phyloP scores from a whole-genome alignment of 2,888 invertebrate species.

The Neoascia interrupta region DNA sequence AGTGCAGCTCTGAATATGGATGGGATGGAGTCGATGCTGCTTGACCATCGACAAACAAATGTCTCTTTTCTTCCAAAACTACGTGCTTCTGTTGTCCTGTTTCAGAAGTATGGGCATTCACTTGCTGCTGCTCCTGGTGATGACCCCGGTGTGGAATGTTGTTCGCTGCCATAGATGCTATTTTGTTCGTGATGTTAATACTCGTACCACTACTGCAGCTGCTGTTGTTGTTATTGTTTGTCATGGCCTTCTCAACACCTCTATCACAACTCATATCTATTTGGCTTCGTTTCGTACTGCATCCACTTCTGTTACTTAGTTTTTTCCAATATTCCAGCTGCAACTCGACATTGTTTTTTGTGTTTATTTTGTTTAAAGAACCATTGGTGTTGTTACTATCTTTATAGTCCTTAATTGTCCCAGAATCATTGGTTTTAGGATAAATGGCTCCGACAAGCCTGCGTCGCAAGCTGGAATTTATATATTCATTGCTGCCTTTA shows the following conservation, averaged over 20 bases:
- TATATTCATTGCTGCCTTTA: slow-evolving; percentile 60
- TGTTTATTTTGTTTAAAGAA: slow-evolving; percentile 40
- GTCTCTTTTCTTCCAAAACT: slow-evolving; percentile 55
- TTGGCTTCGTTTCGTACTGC: slow-evolving; percentile 27
- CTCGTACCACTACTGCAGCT: slow-evolving; percentile 53
- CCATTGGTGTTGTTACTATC: slow-evolving; percentile 58
- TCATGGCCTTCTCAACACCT: slow-evolving; percentile 44
- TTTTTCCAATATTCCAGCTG: slow-evolving; percentile 71
- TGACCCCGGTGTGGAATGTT: slow-evolving; percentile 42
- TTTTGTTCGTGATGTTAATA: slow-evolving; percentile 62
- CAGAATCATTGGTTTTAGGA: slow-evolving; percentile 41
- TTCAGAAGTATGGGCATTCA: slow-evolving; percentile 29
- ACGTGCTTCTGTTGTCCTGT: slow-evolving; percentile 45
- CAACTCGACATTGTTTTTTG: slow-evolving; percentile 69
- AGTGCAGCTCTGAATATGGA: slow-evolving; percentile 11
- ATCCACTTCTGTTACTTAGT: slow-evolving; percentile 62
- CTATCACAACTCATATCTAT: slow-evolving; percentile 2
- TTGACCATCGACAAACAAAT: slow-evolving; percentile 47
- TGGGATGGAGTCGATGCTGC: slow-evolving; percentile 53
- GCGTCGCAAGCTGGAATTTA: slow-evolving; percentile 63
- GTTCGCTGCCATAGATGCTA: slow-evolving; percentile 29
- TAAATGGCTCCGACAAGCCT: slow-evolving; percentile 34
- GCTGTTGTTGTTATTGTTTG: slow-evolving; percentile 53
- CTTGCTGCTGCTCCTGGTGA: slow-evolving; percentile 56
- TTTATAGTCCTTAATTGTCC: slow-evolving; percentile 38